Conservation (phyloP, 2,888 invertebrate species). For the Meiosimyza platycephala region DNA sequence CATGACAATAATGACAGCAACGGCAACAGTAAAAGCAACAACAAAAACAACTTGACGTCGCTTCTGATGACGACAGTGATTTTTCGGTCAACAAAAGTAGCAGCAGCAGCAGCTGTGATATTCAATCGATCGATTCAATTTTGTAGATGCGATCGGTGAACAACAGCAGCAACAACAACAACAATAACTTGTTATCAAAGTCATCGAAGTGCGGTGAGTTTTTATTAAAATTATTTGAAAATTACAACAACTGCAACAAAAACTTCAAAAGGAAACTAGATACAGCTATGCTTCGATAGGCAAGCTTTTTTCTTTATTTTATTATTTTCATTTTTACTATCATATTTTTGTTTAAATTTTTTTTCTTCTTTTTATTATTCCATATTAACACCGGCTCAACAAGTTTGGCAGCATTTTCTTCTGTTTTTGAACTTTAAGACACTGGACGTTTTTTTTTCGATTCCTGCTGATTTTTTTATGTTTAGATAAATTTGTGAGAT, state of each 20-base stretch:
- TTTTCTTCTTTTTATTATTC: background rate
- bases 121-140: background rate
- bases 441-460: background rate
- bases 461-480: background rate
- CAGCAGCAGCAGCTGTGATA: conserved; percentile 26
- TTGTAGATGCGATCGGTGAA: too few species aligned
- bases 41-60: too few species aligned
- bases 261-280: conserved; percentile 6
- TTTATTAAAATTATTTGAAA: too few species aligned
- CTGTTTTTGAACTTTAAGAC: background rate
- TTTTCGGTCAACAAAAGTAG: conserved; percentile 22
- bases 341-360: conserved; percentile 1
- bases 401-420: conserved; percentile 24
- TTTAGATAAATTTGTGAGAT: too few species aligned
- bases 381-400: conserved; percentile 9
- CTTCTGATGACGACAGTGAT: conserved; percentile 15
- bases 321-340: background rate
- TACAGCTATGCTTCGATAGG: conserved; percentile 17
- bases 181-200: conserved; percentile 30
- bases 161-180: conserved; percentile 23
- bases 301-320: conserved; percentile 14
- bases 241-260: conserved; percentile 22
- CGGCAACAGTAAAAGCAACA: background rate
- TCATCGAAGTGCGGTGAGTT: conserved; percentile 21
- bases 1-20: conserved; percentile 58